These are phyloP conservation scores for Hepsetus odoe DNA, from an alignment of 2,113 vertebrate species.

Conservation along the genomic window DNA sequence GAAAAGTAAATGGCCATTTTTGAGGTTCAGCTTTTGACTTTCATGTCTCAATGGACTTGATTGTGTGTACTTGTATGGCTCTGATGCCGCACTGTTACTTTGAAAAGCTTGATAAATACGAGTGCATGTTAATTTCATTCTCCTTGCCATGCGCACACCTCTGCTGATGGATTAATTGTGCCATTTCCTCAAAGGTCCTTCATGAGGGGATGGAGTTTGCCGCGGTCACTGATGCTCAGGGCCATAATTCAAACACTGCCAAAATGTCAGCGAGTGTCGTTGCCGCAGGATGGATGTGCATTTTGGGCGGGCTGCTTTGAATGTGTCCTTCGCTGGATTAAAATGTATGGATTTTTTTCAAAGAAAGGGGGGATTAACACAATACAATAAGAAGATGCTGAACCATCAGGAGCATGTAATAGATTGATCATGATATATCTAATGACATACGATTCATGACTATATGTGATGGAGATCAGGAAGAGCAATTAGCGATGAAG, in stretches of 20 bases:
- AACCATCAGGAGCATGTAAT: neutral
- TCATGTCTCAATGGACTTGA: conserved; percentile 13
- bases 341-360: conserved; percentile 84
- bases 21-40: conserved; percentile 8
- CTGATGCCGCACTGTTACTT: conserved; percentile 35
- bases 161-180: conserved; percentile 90
- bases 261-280: conserved; percentile 89
- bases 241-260: conserved; percentile 90
- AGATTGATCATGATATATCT: neutral
- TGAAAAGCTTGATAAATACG: conserved; percentile 48
- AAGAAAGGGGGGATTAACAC: neutral
- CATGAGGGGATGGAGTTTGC: conserved; percentile 84
- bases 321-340: conserved; percentile 85
- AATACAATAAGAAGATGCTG: neutral
- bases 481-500: neutral
- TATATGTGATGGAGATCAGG: neutral
- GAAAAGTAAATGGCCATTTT: too few relatives aligned
- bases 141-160: conserved; percentile 53
- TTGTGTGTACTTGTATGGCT: neutral
- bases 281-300: conserved; percentile 91
- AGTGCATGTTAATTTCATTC: conserved; percentile 51
- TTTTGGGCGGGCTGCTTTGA: conserved; percentile 83
- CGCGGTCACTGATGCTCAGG: conserved; percentile 90
- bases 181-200: conserved; percentile 88
- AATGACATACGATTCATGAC: too few relatives aligned